A percentile compares a stretch with the other conserved stretches of the same genome.
phyloP scores from a whole-genome alignment of 2,797 vertebrate species.

The Amphiprion clarkii region DNA sequence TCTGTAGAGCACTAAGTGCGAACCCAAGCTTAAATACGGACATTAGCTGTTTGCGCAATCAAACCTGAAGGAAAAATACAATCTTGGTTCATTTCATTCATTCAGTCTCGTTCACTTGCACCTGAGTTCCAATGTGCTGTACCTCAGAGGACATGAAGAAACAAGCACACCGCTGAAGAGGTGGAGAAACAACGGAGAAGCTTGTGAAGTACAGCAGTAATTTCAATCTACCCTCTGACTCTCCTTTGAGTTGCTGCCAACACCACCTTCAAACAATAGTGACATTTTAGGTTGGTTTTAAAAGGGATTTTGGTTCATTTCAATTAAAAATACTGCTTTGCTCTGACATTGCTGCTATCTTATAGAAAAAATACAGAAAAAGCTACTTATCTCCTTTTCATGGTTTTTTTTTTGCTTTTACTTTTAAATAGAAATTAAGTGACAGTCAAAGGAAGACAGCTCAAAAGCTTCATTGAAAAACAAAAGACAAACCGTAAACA shows the following conservation, averaged over 20 bases:
- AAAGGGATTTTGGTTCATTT: slow-evolving; percentile 69
- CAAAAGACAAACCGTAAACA: slow-evolving; percentile 74
- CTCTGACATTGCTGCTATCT: slow-evolving; percentile 62
- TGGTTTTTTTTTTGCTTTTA: slow-evolving; percentile 48
- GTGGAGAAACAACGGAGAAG: slow-evolving; percentile 54
- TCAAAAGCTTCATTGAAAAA: slow-evolving; percentile 52
- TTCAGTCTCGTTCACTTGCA: slow-evolving; percentile 73
- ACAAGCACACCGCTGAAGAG: slow-evolving; percentile 36
- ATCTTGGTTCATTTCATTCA: slow-evolving; percentile 77
- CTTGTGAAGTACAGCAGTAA: slow-evolving; percentile 59
- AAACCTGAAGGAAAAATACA: slow-evolving; percentile 73
- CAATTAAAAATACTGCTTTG: slow-evolving; percentile 74
- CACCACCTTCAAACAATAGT: slow-evolving; percentile 45
- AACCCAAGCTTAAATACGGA: slow-evolving; percentile 44
- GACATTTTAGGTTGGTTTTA: slow-evolving; percentile 32
- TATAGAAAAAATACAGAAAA: slow-evolving; percentile 73
- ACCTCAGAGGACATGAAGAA: slow-evolving; percentile 59
- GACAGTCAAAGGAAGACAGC: slow-evolving; percentile 69
- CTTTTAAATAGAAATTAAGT: slow-evolving; percentile 79
- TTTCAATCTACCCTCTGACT: slow-evolving; percentile 28
- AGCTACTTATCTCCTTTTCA: slow-evolving; percentile 62
- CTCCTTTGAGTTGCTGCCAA: slow-evolving; percentile 41
- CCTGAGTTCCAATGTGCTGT: slow-evolving; percentile 80
- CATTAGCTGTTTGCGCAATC: slow-evolving; percentile 42
- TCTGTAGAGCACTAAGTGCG: slow-evolving; percentile 43